Base-by-base conservation (phyloP, 2,797 vertebrate species). In the Lophius americanus region DNA sequence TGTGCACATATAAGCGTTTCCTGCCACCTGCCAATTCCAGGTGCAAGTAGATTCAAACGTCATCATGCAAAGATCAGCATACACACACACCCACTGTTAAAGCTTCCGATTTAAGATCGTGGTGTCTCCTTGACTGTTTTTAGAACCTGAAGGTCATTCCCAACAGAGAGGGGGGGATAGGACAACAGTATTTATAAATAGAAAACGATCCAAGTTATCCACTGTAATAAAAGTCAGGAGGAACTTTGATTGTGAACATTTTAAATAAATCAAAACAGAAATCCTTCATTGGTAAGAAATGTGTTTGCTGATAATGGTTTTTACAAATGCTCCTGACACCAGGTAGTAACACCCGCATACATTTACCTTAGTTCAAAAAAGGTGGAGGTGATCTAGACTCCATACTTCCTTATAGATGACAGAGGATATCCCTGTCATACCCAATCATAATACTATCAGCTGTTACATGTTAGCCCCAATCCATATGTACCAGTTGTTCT, bases 111-210 rank as follows among this genome's bases (percentile, higher is more conserved):
- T 60, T 79, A 42, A 64, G 70, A 70, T 13, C 70, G 72, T 75
- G 44, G 80, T 85, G 70, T 87, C 81, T 84, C 75, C 83, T 79
- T 72, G 69, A 83, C 82, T 89, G 84, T 85, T 83, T 85, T 88
- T 82, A 87, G 75, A 87, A 68, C 52, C 73, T 54, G 71, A 83
- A 88, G 83, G 76, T 85, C 80, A 75, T 81, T 70, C 82, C 76
- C 82, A 67, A 52, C 48, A 60, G 52, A 61, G 63, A 38, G 58
- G 48, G 75, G 67, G 51, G 12, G 51, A 68, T 64, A 70, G 35
- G 41, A 38, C 36, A 46, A 47, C 44, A 72, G 11, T 4, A 43
- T 54, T 43, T 51, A 78, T 36, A 70, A 60, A 78, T 62, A 69
- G 60, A 65, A 75, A 60, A 44, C 23, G 12, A 12, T 2, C 9